Evolutionary conservation across 2,797 vertebrate genomes (phyloP).

Genomic region (Antennarius maculatus): DNA sequence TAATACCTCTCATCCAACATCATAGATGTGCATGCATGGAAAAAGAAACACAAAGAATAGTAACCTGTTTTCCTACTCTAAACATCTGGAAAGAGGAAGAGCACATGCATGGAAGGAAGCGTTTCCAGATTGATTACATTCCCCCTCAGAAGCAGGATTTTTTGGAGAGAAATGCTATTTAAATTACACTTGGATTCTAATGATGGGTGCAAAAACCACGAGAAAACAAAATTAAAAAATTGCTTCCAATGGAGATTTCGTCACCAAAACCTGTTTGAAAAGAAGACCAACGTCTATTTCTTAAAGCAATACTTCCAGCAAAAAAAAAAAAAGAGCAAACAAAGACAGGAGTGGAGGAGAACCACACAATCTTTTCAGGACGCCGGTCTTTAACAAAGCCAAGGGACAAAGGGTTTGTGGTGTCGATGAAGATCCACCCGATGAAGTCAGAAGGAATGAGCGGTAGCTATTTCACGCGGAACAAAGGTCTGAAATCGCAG

Average conservation of each 20-base stretch:
- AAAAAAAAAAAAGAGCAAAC: conserved; percentile 51
- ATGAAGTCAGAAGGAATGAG: background rate
- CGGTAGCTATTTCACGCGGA: conserved; percentile 45
- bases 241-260: conserved; percentile 44
- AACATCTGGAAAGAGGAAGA: conserved; percentile 26
- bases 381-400: conserved; percentile 29
- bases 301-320: conserved; percentile 84
- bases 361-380: conserved; percentile 32
- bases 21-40: conserved; percentile 57
- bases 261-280: conserved; percentile 44
- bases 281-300: conserved; percentile 78
- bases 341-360: conserved; percentile 11
- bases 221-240: conserved; percentile 20
- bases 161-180: conserved; percentile 12
- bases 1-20: conserved; percentile 54
- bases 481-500: conserved; percentile 54
- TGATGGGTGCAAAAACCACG: background rate
- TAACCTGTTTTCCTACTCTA: conserved; percentile 31
- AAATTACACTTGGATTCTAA: conserved; percentile 17
- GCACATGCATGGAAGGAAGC: conserved; percentile 11
- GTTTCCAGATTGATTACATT: conserved; percentile 23
- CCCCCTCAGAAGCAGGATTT: conserved; percentile 7
- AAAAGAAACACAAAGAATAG: conserved; percentile 38
- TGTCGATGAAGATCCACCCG: conserved; percentile 36
- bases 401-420: conserved; percentile 52